Conservation (phyloP, 1,140 invertebrate species). For the Bradysia coprophila region DNA sequence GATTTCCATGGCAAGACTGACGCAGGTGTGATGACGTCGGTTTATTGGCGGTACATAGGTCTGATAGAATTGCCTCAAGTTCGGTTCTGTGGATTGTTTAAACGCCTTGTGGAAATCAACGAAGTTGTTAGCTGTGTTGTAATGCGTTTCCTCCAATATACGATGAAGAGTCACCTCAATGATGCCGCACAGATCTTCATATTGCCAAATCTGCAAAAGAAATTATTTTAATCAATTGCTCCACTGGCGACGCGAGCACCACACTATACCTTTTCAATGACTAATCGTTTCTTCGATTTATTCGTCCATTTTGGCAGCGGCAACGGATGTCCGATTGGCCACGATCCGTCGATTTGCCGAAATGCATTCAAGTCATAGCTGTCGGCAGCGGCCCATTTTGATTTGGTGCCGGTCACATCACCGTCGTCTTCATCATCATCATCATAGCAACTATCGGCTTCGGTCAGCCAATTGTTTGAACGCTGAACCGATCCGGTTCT, state of each 20-base stretch:
- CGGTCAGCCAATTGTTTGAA: constrained; percentile 5
- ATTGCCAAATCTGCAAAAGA: constrained; percentile 37
- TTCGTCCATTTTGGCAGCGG: constrained; percentile 46
- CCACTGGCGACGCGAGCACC: too few relatives aligned
- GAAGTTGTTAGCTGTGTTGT: constrained; percentile 75
- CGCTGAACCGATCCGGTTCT: constrained; percentile 15
- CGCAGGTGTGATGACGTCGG: constrained; percentile 64
- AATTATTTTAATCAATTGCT: constrained; percentile 11
- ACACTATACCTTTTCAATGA: constrained; percentile 16
- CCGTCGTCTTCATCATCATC: background rate
- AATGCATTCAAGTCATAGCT: constrained; percentile 22
- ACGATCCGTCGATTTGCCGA: constrained; percentile 28
- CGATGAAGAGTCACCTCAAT: constrained; percentile 58
- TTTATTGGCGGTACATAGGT: constrained; percentile 61
- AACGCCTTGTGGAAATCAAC: constrained; percentile 58
- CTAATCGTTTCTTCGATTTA: constrained; percentile 24
- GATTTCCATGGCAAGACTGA: constrained; percentile 66
- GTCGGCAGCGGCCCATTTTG: constrained; percentile 10
- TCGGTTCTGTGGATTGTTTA: constrained; percentile 34
- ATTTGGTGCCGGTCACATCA: constrained; percentile 7
- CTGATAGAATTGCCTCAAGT: constrained; percentile 46
- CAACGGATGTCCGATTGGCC: constrained; percentile 40
- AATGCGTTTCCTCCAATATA: constrained; percentile 58
- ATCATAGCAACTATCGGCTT: background rate
- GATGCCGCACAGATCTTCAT: constrained; percentile 56